Conservation (phyloP, 2,113 vertebrate genomes). For the Smithornis capensis region DNA sequence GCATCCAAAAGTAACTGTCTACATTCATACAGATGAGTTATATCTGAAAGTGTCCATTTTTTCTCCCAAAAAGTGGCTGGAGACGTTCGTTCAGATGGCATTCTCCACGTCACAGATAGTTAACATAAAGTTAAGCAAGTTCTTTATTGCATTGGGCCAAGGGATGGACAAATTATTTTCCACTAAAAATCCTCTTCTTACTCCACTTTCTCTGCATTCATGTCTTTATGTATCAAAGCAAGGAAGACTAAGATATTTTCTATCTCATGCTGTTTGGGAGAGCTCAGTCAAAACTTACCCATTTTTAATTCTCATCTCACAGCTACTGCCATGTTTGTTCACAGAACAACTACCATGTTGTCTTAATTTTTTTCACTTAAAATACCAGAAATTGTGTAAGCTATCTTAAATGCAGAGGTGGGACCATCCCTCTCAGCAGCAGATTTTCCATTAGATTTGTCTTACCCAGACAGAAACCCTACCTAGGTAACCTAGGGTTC, state of each 20-base stretch:
- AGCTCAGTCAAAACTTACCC: background rate
- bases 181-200: background rate
- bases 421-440: background rate
- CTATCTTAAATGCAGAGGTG: background rate
- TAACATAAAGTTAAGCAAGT: background rate
- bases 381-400: background rate
- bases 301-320: background rate
- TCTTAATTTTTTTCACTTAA: background rate
- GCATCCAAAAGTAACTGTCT: background rate
- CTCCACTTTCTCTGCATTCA: background rate
- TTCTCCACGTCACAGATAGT: background rate
- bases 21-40: background rate
- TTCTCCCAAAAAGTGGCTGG: background rate
- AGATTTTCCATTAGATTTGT: background rate
- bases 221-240: background rate
- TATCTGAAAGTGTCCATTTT: background rate
- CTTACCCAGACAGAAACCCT: background rate
- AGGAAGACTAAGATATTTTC: background rate
- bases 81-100: background rate
- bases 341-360: background rate
- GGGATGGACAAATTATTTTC: background rate
- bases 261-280: background rate
- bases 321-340: background rate
- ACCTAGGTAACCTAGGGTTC: background rate
- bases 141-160: background rate